A percentile compares a stretch with the other conserved stretches of the same genome.
phyloP scores from a whole-genome alignment of 2,797 vertebrate genomes.

The Scomberomorus guttatus region DNA sequence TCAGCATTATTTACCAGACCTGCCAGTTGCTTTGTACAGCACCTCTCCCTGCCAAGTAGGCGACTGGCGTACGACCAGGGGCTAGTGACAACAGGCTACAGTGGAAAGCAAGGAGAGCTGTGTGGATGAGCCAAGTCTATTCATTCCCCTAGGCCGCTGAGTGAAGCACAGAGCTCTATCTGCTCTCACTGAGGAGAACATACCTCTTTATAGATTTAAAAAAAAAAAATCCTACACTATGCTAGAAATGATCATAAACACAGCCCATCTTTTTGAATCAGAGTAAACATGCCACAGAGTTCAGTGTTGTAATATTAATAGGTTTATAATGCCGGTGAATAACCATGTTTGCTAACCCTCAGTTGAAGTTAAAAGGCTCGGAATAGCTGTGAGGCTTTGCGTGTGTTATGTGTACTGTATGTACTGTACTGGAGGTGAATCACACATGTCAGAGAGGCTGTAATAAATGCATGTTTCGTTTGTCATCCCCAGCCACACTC shows the following conservation, averaged over 20 bases:
- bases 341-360: conserved; percentile 49
- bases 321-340: conserved; percentile 36
- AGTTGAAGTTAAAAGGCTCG: conserved; percentile 49
- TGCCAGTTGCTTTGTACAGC: conserved; percentile 88
- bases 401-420: conserved; percentile 3
- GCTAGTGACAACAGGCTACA: conserved; percentile 88
- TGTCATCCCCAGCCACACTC: conserved; percentile 66
- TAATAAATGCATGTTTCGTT: conserved; percentile 70
- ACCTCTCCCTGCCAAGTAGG: conserved; percentile 88
- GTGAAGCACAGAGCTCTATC: conserved; percentile 79
- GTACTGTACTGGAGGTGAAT: conserved; percentile 58
- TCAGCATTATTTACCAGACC: conserved; percentile 86
- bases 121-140: conserved; percentile 84
- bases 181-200: conserved; percentile 67
- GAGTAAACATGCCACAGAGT: conserved; percentile 31
- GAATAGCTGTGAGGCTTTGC: conserved; percentile 33
- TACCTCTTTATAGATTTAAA: conserved; percentile 59
- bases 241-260: conserved; percentile 64
- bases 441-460: conserved; percentile 53
- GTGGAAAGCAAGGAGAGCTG: conserved; percentile 84
- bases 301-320: conserved; percentile 30
- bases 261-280: conserved; percentile 53
- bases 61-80: conserved; percentile 86
- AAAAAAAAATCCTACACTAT: conserved; percentile 35
- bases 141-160: conserved; percentile 76